Conservation (phyloP, 2,113 vertebrate species). For the Rhineura floridana region DNA sequence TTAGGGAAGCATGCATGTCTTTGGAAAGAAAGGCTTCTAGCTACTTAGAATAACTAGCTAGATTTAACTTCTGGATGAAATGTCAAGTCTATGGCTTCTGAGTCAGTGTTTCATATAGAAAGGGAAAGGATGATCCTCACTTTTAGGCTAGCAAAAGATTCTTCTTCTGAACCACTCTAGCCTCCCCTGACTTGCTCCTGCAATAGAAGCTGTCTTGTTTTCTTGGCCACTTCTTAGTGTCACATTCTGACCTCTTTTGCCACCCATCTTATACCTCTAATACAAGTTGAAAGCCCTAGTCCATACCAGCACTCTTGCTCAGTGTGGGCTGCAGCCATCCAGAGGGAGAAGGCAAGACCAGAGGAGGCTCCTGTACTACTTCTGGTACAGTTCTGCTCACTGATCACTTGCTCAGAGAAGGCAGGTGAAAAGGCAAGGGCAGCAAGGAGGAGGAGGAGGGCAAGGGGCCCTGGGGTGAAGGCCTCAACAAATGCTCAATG, state of each 20-base stretch:
- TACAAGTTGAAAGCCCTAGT: no score
- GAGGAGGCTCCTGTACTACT: background rate
- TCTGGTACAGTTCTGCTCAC: background rate
- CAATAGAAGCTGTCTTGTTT: background rate
- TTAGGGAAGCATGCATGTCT: background rate
- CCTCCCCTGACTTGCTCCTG: background rate
- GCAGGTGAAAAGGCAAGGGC: background rate
- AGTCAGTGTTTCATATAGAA: background rate
- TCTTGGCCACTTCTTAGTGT: background rate
- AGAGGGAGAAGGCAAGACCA: background rate
- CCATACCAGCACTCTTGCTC: background rate
- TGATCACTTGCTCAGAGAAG: background rate
- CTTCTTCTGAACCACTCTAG: no score
- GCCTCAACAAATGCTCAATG: background rate
- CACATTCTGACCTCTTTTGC: background rate
- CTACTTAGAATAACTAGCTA: constrained; percentile 1
- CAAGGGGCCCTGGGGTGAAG: background rate
- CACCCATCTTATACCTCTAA: background rate
- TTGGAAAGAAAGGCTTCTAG: background rate
- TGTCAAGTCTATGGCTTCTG: background rate
- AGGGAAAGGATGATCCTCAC: background rate
- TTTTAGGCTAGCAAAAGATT: background rate
- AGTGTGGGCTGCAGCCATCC: background rate
- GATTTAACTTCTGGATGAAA: background rate
- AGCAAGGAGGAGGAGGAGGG: background rate